These are phyloP conservation scores for Trichogramma evanescens DNA, from an alignment of 2,888 invertebrate species.

Conservation along the genomic window DNA sequence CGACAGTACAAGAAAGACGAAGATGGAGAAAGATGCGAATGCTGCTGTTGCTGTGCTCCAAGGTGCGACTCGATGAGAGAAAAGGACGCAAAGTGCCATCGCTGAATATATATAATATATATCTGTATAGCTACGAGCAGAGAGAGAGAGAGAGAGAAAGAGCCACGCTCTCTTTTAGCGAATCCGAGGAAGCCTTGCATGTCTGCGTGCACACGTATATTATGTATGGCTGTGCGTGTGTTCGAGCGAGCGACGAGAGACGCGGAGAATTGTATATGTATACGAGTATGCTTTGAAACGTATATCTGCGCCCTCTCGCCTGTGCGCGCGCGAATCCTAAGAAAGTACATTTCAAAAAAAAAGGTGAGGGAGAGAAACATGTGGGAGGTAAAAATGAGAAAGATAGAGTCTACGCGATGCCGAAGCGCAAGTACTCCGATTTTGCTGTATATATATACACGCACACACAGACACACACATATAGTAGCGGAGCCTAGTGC, in stretches of 20 bases:
- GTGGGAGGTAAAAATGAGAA: conserved; percentile 6
- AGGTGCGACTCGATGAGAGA: no score
- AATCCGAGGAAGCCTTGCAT: no score
- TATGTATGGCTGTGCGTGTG: background rate
- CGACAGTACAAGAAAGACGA: conserved; percentile 24
- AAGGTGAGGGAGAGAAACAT: conserved; percentile 19
- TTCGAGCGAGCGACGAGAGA: background rate
- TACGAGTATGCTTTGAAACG: conserved; percentile 13
- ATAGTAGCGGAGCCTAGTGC: no score
- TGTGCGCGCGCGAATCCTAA: conserved; percentile 15
- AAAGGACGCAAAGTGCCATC: no score
- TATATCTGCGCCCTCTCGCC: conserved; percentile 6
- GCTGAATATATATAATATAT: no score
- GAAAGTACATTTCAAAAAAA: conserved; percentile 15
- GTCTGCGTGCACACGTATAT: background rate
- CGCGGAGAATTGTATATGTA: no score
- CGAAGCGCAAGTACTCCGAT: no score
- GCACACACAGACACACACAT: no score
- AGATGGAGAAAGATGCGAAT: conserved; percentile 14
- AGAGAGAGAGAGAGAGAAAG: conserved; percentile 24
- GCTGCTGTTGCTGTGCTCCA: no score
- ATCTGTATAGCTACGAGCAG: conserved; percentile 5
- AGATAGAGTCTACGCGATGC: conserved; percentile 2
- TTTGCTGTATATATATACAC: no score
- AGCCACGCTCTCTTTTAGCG: background rate